These are phyloP conservation scores for Dromococcyx pavoninus DNA, from an alignment of 2,797 vertebrate species.

Conservation along the genomic window DNA sequence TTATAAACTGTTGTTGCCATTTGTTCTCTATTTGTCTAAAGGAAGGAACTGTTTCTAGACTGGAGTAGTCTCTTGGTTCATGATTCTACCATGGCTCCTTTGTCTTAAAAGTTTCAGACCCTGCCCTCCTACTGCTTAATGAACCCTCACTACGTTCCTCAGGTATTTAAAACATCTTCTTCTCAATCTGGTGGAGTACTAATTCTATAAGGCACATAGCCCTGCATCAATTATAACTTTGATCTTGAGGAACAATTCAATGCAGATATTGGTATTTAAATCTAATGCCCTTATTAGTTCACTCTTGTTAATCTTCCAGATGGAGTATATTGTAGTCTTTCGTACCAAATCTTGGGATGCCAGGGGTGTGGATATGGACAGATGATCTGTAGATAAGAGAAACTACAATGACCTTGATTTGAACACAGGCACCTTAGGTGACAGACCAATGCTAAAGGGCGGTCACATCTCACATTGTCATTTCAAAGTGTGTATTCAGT, in stretches of 20 bases:
- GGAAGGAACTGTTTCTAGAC: background rate
- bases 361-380: background rate
- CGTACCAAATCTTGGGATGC: constrained; percentile 10
- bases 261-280: constrained; percentile 1
- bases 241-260: background rate
- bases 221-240: background rate
- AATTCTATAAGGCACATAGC: background rate
- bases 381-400: background rate
- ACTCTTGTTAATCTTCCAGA: constrained; percentile 33
- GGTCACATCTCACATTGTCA: constrained; percentile 61
- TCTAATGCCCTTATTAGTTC: constrained; percentile 2
- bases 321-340: background rate
- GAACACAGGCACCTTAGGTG: constrained; percentile 51
- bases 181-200: background rate
- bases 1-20: background rate
- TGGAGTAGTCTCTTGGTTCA: background rate
- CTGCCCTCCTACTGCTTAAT: background rate
- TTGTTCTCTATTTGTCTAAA: background rate
- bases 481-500: constrained; percentile 75
- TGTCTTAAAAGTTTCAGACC: background rate
- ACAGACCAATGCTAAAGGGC: constrained; percentile 57
- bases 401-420: constrained; percentile 42
- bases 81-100: background rate
- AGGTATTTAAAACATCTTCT: background rate
- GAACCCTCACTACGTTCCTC: background rate